Evolutionary conservation across 1,140 invertebrate species (phyloP).

Genomic region (Drosophila funebris): DNA sequence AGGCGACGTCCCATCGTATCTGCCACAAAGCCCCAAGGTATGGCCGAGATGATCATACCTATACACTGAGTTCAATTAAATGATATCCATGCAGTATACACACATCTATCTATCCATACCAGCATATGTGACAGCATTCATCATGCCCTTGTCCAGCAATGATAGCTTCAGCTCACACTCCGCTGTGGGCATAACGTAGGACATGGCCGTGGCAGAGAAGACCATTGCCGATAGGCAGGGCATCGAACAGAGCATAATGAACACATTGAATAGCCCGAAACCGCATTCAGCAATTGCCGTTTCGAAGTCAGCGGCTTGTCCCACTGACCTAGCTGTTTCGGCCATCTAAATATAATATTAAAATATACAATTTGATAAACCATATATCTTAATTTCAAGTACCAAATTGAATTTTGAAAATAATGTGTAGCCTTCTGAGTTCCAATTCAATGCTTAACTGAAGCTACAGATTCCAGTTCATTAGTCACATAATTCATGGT

Average conservation of each 20-base stretch:
- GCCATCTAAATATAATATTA: constrained; percentile 28
- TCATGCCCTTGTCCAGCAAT: constrained; percentile 87
- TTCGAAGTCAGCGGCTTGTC: constrained; percentile 85
- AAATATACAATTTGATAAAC: constrained; percentile 1
- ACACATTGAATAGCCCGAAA: constrained; percentile 88
- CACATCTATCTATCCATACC: constrained; percentile 85
- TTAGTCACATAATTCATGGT: no score
- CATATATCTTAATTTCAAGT: not conserved
- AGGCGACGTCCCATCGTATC: constrained; percentile 90
- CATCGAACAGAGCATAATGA: constrained; percentile 86
- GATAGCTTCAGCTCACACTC: constrained; percentile 89
- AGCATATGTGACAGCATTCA: constrained; percentile 87
- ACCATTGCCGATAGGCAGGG: constrained; percentile 87
- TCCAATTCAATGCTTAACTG: no score
- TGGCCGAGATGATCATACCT: constrained; percentile 93
- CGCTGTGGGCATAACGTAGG: constrained; percentile 88
- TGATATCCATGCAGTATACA: not conserved
- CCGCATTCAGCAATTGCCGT: constrained; percentile 86
- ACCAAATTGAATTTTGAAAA: constrained; percentile 18
- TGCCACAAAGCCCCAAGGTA: constrained; percentile 92
- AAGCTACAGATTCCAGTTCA: no score
- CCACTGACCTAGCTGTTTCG: not conserved
- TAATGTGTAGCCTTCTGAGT: not conserved
- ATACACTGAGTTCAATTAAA: constrained; percentile 5
- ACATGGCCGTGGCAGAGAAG: constrained; percentile 87